Evolutionary conservation across 1,140 invertebrate species (phyloP), one percentile per base, ranked within the genome.

Genomic region (Zaprionus tsacasi): DNA sequence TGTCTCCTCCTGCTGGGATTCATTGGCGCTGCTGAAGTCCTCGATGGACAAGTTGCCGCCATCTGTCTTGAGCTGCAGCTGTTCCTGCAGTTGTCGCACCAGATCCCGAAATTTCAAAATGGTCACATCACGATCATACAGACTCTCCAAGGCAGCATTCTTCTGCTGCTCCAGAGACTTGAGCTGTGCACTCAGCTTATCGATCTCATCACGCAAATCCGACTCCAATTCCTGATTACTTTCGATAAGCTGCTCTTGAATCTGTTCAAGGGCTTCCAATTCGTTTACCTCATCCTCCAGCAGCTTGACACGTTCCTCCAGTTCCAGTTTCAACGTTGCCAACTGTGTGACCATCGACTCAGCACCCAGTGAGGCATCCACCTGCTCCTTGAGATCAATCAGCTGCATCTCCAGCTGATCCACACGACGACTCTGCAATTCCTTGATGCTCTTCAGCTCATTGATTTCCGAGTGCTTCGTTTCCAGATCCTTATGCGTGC

Each of bases 331-430:
- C 82, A 97, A 96, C 75, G 98, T 97, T 0, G 98, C 98, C 36
- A 99, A 93, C 55, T 96, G 95, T 82, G 99, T 98, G 1, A 99
- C 98, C 98, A 99, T 99, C 93, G 99, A 98, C 93, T 99, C 98
- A 13, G 98, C 98, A 5, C 99, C 99, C 13, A 99, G 93, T 1
- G 98, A 98, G 5, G 98, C 98, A 94, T 99, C 99, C 38, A 99
- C 91, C 55, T 91, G 91, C 55, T 92, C 91, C 21, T 91, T 91
- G 96, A 92, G 64, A 93, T 99, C 98, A 10, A 96, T 95, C 40
- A 99, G 96, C 91, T 98, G 97, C 69, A 95, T 95, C 88, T 98
- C 97, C 93, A 98, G 94, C 90, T 97, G 95, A 82, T 97, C 95
- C 0, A 98, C 96, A 0, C 91, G 76, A 0, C 72, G 17, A 36